These are phyloP conservation scores for Rhinoderma darwinii DNA, from an alignment of 2,113 vertebrate species.

Conservation along the genomic window DNA sequence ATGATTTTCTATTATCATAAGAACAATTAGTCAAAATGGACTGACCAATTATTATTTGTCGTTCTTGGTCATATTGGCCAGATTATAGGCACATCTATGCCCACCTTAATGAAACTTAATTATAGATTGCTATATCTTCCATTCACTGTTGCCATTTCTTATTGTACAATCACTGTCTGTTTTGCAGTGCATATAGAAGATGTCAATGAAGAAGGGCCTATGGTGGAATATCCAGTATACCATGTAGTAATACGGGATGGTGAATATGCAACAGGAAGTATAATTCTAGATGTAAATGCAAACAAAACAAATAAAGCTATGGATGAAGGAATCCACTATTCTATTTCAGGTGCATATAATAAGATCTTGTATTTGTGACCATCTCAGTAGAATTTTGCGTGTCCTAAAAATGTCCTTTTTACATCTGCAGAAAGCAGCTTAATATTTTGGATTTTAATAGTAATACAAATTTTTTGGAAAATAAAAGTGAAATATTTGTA, in stretches of 20 bases:
- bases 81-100: not conserved
- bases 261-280: constrained; percentile 57
- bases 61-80: too few species aligned
- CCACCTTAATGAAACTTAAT: not conserved
- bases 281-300: constrained; percentile 67
- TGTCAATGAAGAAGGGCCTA: constrained; percentile 66
- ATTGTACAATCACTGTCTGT: too few species aligned
- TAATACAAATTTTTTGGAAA: not conserved
- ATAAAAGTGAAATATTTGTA: not conserved
- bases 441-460: not conserved
- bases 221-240: constrained; percentile 65
- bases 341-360: constrained; percentile 62
- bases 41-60: too few species aligned
- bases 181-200: constrained; percentile 67
- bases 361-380: not conserved
- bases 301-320: constrained; percentile 62
- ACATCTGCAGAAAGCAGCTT: not conserved
- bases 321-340: constrained; percentile 68
- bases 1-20: too few species aligned
- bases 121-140: not conserved
- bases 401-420: not conserved
- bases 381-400: not conserved
- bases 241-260: constrained; percentile 62
- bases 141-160: not conserved
- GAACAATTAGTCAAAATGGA: too few species aligned